These are phyloP conservation scores for Drosophila parvula DNA, from an alignment of 1,140 invertebrate genomes.

Conservation along the genomic window DNA sequence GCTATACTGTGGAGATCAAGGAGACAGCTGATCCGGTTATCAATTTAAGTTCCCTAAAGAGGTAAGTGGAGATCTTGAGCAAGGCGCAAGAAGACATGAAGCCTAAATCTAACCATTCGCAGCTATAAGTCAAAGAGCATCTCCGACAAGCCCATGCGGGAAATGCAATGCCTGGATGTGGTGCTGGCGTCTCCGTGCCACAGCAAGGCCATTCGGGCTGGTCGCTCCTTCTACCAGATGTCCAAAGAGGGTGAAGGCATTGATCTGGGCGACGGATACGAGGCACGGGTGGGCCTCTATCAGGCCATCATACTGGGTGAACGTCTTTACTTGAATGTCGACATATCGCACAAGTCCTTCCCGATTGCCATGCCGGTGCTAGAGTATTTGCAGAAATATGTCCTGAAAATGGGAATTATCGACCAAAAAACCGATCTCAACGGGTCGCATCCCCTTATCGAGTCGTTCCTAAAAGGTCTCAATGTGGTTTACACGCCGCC, in stretches of 20 bases:
- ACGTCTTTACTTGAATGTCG: slow-evolving; percentile 89
- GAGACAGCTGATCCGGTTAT: slow-evolving; percentile 86
- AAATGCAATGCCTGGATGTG: slow-evolving; percentile 92
- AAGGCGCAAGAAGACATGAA: neutral
- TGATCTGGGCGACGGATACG: slow-evolving; percentile 87
- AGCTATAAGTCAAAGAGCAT: slow-evolving; percentile 76
- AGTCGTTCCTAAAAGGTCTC: slow-evolving; percentile 55
- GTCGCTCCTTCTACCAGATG: slow-evolving; percentile 83
- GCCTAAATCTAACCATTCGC: neutral
- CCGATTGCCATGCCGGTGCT: slow-evolving; percentile 85
- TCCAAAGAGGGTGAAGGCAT: slow-evolving; percentile 34
- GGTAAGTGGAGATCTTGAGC: slow-evolving; percentile 64
- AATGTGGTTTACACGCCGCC: slow-evolving; percentile 65
- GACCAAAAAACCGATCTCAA: neutral
- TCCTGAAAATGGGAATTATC: neutral
- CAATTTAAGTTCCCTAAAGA: slow-evolving; percentile 84
- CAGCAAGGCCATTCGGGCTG: slow-evolving; percentile 85
- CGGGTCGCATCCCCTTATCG: neutral
- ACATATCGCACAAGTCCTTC: slow-evolving; percentile 90
- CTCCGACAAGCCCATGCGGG: slow-evolving; percentile 86
- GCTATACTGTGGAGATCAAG: slow-evolving; percentile 87
- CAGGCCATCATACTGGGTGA: slow-evolving; percentile 90
- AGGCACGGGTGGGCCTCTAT: slow-evolving; percentile 90
- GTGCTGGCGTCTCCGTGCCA: slow-evolving; percentile 86
- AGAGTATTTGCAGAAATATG: slow-evolving; percentile 66